These are phyloP conservation scores for Scomberomorus guttatus DNA, from an alignment of 2,797 vertebrate species.

Conservation along the genomic window DNA sequence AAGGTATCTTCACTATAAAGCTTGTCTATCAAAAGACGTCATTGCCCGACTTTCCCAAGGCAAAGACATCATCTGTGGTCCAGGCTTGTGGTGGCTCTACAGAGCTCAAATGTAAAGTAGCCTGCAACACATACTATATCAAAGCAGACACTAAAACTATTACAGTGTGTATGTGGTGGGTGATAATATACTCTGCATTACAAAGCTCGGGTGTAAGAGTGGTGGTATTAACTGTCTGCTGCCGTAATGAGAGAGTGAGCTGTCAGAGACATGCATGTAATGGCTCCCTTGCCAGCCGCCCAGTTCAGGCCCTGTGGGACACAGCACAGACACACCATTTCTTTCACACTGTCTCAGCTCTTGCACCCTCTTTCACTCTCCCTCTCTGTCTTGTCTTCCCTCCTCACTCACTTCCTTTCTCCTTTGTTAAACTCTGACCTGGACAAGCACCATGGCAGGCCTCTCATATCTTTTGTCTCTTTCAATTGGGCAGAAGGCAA, in stretches of 20 bases:
- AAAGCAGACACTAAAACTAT: constrained; percentile 58
- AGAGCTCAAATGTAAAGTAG: constrained; percentile 43
- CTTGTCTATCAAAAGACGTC: neutral
- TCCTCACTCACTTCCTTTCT: constrained; percentile 36
- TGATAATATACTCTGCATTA: constrained; percentile 66
- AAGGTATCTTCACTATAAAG: neutral
- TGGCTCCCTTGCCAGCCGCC: constrained; percentile 84
- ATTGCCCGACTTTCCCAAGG: constrained; percentile 1
- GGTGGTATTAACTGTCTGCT: constrained; percentile 79
- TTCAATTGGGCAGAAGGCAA: constrained; percentile 46
- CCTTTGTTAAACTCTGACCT: constrained; percentile 66
- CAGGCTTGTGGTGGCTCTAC: constrained; percentile 13
- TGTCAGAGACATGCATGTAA: constrained; percentile 86
- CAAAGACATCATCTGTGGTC: constrained; percentile 12
- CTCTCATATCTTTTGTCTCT: constrained; percentile 53
- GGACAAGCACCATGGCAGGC: constrained; percentile 53
- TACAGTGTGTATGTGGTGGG: constrained; percentile 45
- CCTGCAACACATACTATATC: constrained; percentile 23
- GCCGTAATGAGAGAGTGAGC: constrained; percentile 85
- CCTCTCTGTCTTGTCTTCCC: constrained; percentile 16
- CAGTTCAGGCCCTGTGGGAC: constrained; percentile 85
- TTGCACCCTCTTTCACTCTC: constrained; percentile 31
- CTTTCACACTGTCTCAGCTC: constrained; percentile 67
- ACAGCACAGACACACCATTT: constrained; percentile 70
- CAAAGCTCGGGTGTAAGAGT: constrained; percentile 62